These are phyloP conservation scores for Bombus pascuorum DNA, from an alignment of 1,140 invertebrate genomes.

Conservation along the genomic window DNA sequence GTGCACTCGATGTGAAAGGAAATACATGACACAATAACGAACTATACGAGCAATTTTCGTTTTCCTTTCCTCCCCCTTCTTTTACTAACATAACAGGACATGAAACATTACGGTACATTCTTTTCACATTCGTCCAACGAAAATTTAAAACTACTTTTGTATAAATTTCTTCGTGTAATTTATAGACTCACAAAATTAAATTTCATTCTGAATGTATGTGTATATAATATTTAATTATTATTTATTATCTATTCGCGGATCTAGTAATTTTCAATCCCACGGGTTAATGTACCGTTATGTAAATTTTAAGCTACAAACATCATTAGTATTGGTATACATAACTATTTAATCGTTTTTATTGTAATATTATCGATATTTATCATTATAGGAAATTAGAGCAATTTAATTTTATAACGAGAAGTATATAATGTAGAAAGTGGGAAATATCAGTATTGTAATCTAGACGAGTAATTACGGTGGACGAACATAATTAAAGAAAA, in stretches of 20 bases:
- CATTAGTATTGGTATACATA: neutral
- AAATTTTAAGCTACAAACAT: neutral
- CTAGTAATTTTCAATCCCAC: neutral
- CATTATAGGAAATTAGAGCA: neutral
- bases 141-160: neutral
- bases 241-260: neutral
- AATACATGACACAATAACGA: conserved; percentile 67
- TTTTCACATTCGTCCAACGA: neutral
- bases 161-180: neutral
- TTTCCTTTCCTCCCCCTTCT: neutral
- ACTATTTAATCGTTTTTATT: neutral
- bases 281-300: neutral
- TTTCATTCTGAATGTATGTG: neutral
- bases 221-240: neutral
- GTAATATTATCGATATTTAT: neutral
- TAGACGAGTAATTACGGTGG: conserved; percentile 4
- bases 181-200: neutral
- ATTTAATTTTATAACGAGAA: neutral
- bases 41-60: conserved; percentile 30
- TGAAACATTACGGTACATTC: conserved; percentile 18
- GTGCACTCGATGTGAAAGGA: conserved; percentile 72
- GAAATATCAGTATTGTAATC: neutral
- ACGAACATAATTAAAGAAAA: conserved; percentile 55
- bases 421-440: neutral
- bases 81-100: neutral